Conservation (phyloP, 2,797 vertebrate genomes). For the Rhinichthys osculus region DNA sequence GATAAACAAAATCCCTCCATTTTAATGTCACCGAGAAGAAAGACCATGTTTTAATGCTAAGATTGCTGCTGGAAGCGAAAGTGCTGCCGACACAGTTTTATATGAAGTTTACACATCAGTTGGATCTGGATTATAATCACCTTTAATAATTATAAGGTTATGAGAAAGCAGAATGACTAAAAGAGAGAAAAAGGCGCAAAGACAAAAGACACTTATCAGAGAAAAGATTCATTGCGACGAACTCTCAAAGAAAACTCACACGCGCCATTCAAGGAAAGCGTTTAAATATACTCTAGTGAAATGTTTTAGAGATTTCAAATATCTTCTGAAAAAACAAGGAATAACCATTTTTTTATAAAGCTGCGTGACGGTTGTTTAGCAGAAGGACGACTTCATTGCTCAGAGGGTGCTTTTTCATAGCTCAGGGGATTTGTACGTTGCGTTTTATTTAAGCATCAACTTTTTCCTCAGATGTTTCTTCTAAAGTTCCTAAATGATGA, state of each 20-base stretch:
- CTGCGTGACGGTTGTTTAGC: conserved; percentile 18
- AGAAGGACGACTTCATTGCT: conserved; percentile 16
- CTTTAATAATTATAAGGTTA: conserved; percentile 67
- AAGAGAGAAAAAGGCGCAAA: conserved; percentile 31
- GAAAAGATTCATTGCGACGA: background rate
- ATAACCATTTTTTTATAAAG: conserved; percentile 28
- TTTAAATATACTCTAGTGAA: conserved; percentile 13
- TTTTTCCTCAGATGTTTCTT: conserved; percentile 15
- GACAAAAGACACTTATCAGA: background rate
- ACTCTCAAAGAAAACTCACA: conserved; percentile 20
- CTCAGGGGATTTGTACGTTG: conserved; percentile 11
- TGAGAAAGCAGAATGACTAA: conserved; percentile 45
- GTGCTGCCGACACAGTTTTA: conserved; percentile 66
- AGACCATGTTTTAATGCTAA: conserved; percentile 79
- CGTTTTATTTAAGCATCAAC: conserved; percentile 1
- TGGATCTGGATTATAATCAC: conserved; percentile 62
- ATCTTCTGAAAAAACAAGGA: background rate
- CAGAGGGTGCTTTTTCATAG: conserved; percentile 16
- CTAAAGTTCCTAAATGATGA: conserved; percentile 3
- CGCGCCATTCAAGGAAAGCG: background rate
- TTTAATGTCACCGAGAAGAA: conserved; percentile 86
- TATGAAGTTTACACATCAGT: conserved; percentile 76
- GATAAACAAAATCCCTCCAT: conserved; percentile 87
- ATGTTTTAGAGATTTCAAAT: conserved; percentile 17
- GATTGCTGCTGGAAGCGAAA: conserved; percentile 70